These are phyloP conservation scores for Phoeniculus purpureus DNA, from an alignment of 2,797 vertebrate species.

Conservation along the genomic window DNA sequence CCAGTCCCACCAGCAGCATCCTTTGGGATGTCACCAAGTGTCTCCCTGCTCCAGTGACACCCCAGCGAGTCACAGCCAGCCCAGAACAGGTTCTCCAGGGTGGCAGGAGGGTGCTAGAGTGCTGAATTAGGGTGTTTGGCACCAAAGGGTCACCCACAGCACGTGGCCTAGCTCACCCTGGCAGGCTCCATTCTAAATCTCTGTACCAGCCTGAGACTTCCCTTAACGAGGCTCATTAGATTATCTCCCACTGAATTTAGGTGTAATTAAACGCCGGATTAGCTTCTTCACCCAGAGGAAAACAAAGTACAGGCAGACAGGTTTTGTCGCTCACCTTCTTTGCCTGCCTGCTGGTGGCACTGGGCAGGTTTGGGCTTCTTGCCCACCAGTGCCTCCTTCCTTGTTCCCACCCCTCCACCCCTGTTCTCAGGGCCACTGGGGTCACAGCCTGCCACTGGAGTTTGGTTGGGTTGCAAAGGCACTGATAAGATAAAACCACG, in stretches of 20 bases:
- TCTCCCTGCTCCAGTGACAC: neutral
- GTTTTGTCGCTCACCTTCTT: neutral
- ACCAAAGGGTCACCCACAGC: neutral
- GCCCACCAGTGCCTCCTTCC: neutral
- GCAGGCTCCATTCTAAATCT: neutral
- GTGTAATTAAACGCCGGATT: slow-evolving; percentile 60
- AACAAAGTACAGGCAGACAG: neutral
- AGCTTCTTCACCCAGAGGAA: slow-evolving; percentile 20
- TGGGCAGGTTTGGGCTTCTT: neutral
- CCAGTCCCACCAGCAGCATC: neutral
- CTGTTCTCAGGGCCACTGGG: neutral
- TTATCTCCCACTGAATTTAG: slow-evolving; percentile 41
- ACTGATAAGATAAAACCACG: neutral
- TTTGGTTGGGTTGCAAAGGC: neutral
- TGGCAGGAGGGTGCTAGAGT: too few species aligned
- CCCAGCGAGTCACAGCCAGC: neutral
- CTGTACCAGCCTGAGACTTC: neutral
- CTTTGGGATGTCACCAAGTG: neutral
- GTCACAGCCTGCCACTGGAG: neutral
- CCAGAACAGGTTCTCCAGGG: too few species aligned
- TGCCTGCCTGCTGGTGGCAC: neutral
- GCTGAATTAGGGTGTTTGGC: neutral
- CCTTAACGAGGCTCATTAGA: slow-evolving; percentile 39
- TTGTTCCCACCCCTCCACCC: neutral
- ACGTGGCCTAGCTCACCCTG: accelerated